Evolutionary conservation across 1,140 invertebrate genomes (phyloP).

Genomic region (Conus ventricosus): DNA sequence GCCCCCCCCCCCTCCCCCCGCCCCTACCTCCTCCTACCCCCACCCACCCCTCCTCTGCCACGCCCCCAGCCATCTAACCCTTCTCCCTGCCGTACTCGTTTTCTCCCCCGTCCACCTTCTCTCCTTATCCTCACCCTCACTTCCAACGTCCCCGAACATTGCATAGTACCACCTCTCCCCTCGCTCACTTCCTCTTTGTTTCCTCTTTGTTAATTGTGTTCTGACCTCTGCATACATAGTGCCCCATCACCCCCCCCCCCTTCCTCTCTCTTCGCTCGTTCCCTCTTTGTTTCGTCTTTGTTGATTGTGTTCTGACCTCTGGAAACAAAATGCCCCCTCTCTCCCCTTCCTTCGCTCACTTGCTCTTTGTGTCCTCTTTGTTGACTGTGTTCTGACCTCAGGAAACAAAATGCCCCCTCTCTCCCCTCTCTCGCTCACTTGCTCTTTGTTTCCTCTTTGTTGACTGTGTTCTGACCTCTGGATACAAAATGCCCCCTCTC

Average conservation of each 20-base stretch:
- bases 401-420: background rate
- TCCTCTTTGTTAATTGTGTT: background rate
- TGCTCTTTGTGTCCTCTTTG: background rate
- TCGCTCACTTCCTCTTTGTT: background rate
- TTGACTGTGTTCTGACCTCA: too few relatives aligned
- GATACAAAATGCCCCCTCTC: background rate
- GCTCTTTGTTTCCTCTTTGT: background rate
- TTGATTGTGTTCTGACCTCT: too few relatives aligned
- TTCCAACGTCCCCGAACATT: too few relatives aligned
- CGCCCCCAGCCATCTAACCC: background rate
- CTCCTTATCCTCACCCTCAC: background rate
- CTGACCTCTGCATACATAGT: background rate
- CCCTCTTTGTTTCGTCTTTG: background rate
- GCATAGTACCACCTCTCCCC: background rate
- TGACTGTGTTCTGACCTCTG: too few relatives aligned
- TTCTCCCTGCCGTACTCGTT: slow-evolving; percentile 3
- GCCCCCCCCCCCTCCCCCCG: background rate
- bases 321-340: too few relatives aligned
- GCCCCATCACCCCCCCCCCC: too few relatives aligned
- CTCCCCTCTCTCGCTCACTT: background rate
- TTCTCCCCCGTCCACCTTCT: background rate
- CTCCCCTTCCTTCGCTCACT: background rate
- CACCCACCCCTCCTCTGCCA: background rate
- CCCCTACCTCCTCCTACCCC: background rate
- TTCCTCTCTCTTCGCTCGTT: background rate